These are phyloP conservation scores for Asteroscopus sphinx DNA, from an alignment of 2,888 invertebrate genomes.

Conservation along the genomic window DNA sequence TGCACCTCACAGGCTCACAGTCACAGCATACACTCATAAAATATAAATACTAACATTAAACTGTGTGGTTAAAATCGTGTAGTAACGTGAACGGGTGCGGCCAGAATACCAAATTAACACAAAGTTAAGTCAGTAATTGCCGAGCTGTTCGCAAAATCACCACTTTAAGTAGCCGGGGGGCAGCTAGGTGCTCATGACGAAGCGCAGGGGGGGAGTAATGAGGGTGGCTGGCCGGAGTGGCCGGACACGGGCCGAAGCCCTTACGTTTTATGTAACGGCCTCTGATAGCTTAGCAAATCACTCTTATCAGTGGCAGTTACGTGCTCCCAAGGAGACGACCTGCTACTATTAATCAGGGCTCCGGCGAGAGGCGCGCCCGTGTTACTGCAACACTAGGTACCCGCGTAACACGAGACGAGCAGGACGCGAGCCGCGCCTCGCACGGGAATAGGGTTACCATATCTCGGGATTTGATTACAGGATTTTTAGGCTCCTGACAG, in stretches of 20 bases:
- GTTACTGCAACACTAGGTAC: background rate
- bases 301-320: constrained; percentile 42
- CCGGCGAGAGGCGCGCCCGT: constrained; percentile 7
- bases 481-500: too few species aligned
- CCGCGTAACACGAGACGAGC: background rate
- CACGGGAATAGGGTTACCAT: too few species aligned
- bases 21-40: constrained; percentile 25
- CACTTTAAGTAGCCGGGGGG: constrained; percentile 10
- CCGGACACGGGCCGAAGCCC: constrained; percentile 38
- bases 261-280: constrained; percentile 42
- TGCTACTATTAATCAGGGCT: constrained; percentile 25
- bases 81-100: constrained; percentile 34
- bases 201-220: constrained; percentile 2
- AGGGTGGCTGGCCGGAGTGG: constrained; percentile 28
- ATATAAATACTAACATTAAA: constrained; percentile 39
- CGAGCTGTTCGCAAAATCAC: constrained; percentile 34
- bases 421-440: background rate
- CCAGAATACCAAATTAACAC: constrained; percentile 42
- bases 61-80: constrained; percentile 37
- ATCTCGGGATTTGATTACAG: too few species aligned
- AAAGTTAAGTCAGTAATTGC: constrained; percentile 38
- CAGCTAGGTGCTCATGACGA: background rate
- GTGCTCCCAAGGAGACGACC: constrained; percentile 32
- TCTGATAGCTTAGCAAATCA: constrained; percentile 45
- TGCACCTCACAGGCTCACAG: too few species aligned